Base-by-base conservation (phyloP, 2,888 invertebrate species). In the Mamestra brassicae region DNA sequence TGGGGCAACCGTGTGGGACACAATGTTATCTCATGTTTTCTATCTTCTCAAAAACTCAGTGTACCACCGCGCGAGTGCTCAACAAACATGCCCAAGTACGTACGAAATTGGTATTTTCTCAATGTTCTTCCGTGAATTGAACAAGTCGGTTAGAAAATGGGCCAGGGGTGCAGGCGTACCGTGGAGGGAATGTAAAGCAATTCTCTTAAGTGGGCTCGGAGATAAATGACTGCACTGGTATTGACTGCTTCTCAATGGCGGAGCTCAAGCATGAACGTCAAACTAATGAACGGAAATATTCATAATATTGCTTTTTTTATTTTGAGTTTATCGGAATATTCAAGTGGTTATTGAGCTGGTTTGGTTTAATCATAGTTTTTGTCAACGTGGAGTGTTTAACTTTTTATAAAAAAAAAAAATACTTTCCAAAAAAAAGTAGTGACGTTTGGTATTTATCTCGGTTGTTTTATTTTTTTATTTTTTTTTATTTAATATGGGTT, bases 171-270 rank as follows among this genome's bases (percentile, higher is more conserved):
- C 61, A 69, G 47, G 42, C 66, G 45, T 26, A 36, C 63, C 58
- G 66, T 45, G 83, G 73, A 10, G 26, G 7, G 54, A 72, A 66
- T 63, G 65, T 66, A 45, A 78, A 80, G 61, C 73, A 83, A 82
- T 82, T 61, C 42, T 54, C 65, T 47, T 69, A 71, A 68, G 83
- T 82, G 78, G 42, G 11, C 36, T 42, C 34, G 4, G 26, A 82
- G 78, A 77, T 78, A 82, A 81, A 80, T 72, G n/a, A 69, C 63
- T 62, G 36, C 61, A 50, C 11, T 2, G 17, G 54, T 82, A 80
- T 82, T 80, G 68, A 67, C 55, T 61, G 42, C 55, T 55, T 26
- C 17, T 63, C 36, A 65, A 69, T 26, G 50, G 47, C 17, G 6
- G 26, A 13, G n/a, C 34, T 50, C 17, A 34, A 57, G 26, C 64